These are phyloP conservation scores for Morpho deidamia DNA, from an alignment of 2,888 invertebrate genomes.

Conservation along the genomic window DNA sequence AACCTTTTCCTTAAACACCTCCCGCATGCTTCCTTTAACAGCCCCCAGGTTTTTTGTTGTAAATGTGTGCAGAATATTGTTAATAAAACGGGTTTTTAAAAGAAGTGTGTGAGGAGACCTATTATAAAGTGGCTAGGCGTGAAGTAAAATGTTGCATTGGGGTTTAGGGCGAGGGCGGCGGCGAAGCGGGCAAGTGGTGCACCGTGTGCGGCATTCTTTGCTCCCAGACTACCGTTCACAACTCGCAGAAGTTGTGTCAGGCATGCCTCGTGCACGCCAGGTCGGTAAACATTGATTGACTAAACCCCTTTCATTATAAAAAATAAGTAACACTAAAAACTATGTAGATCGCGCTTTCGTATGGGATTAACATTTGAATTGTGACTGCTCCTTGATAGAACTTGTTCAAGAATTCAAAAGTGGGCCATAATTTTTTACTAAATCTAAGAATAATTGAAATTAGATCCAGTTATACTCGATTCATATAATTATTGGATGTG, in stretches of 20 bases:
- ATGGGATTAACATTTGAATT: constrained; percentile 12
- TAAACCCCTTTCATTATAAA: neutral
- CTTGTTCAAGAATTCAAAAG: too few species aligned
- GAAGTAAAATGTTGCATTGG: constrained; percentile 57
- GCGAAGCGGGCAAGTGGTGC: constrained; percentile 69
- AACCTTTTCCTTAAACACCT: constrained; percentile 33
- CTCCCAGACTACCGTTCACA: constrained; percentile 71
- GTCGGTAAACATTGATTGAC: constrained; percentile 56
- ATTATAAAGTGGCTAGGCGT: constrained; percentile 13
- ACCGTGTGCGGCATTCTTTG: constrained; percentile 75
- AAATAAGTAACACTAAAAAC: neutral
- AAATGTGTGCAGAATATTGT: constrained; percentile 76
- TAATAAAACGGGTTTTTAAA: constrained; percentile 72
- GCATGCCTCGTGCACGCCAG: constrained; percentile 79
- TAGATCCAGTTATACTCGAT: too few species aligned
- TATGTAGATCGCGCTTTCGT: constrained; percentile 3
- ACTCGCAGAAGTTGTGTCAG: constrained; percentile 76
- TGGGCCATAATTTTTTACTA: too few species aligned
- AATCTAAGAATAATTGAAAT: too few species aligned
- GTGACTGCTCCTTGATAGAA: neutral
- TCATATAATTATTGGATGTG: too few species aligned
- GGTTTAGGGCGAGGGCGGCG: constrained; percentile 72
- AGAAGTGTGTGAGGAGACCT: constrained; percentile 67
- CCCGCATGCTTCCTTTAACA: constrained; percentile 78
- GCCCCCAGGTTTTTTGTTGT: constrained; percentile 55